A percentile compares a stretch with the other conserved stretches of the same genome.
Conservation (phyloP, 2,113 vertebrate species). For the Caloenas nicobarica region DNA sequence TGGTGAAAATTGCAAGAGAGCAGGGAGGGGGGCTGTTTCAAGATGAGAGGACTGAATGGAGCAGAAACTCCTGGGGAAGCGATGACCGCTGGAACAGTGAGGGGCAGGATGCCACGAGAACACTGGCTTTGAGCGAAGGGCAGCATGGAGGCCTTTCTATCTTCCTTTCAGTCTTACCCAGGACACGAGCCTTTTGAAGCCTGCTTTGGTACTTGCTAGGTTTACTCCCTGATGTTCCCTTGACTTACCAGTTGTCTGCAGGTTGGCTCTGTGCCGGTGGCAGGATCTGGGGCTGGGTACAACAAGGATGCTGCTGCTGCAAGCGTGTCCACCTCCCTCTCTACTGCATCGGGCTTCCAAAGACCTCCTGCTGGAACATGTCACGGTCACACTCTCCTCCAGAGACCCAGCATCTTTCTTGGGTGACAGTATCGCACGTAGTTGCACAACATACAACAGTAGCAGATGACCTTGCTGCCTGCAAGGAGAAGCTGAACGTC, state of each 20-base stretch:
- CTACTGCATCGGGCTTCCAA: neutral
- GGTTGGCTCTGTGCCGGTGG: too few species aligned
- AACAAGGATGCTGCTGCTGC: neutral
- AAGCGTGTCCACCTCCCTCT: neutral
- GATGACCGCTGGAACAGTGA: neutral
- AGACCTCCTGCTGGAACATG: neutral
- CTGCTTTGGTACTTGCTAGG: neutral
- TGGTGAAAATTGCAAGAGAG: neutral
- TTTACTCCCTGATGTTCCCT: neutral
- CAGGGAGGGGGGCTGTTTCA: neutral
- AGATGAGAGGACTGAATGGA: neutral
- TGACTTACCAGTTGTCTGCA: neutral
- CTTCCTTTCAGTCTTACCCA: neutral
- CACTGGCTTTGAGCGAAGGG: neutral
- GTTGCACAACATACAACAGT: too few species aligned
- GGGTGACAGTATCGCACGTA: accelerated
- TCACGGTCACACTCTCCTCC: neutral
- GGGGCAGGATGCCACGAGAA: neutral
- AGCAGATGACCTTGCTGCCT: neutral
- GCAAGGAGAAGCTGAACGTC: neutral
- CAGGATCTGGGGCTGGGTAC: neutral
- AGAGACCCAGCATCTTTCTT: neutral
- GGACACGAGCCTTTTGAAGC: neutral
- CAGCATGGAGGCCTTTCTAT: neutral
- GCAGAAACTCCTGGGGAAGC: neutral